Base-by-base conservation (phyloP, 2,113 vertebrate genomes). In the Panthera leo region DNA sequence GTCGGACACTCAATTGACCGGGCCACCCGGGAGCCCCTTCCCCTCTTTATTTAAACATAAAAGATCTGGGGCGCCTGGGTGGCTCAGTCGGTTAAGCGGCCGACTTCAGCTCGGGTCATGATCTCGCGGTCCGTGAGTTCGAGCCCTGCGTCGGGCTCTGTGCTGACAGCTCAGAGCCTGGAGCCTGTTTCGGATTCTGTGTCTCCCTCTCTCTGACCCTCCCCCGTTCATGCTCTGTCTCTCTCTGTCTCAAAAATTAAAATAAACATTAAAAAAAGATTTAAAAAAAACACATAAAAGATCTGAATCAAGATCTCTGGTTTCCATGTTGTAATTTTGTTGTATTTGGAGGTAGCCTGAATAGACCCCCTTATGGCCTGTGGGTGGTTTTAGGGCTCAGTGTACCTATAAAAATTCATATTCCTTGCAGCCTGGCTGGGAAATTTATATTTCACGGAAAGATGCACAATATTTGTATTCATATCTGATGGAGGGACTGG, bases 11-110 rank as follows among this genome's bases (percentile, higher is more conserved):
- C 15, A 55, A 6, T 5, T 5, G 1, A 55, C 53, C 15, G 1
- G 15, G 53, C 53, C 53, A 55, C 53, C 15, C 53, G 0, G 53
- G 53, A 1, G 16, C 53, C 53, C 53, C 21, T 5, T 36, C 19
- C 9, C 31, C 68, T 51, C 12, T 36, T 95, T 96, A 73, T 93
- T 87, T 95, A 95, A 97, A 92, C 8, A 9, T 15, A 45, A 80
- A 94, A 63, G 25, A 79, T 53, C 39, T 70, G 16, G 39, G 39
- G 39, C 39, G 4, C 39, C 39, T 39, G 39, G 39, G 39, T 39
- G 39, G 39, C 39, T 39, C 39, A 39, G 39, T 39, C 39, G 39
- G 39, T 39, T 39, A 39, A 39, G 39, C 39, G 39, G 39, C 39
- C 39, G 39, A 39, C 39, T 39, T 39, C 4, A 39, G 39, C 39